Percentiles rank a stretch among this genome's conserved stretches.
These are phyloP conservation scores for Epinephelus malabaricus DNA, from an alignment of 2,797 vertebrate genomes.

Conservation along the genomic window DNA sequence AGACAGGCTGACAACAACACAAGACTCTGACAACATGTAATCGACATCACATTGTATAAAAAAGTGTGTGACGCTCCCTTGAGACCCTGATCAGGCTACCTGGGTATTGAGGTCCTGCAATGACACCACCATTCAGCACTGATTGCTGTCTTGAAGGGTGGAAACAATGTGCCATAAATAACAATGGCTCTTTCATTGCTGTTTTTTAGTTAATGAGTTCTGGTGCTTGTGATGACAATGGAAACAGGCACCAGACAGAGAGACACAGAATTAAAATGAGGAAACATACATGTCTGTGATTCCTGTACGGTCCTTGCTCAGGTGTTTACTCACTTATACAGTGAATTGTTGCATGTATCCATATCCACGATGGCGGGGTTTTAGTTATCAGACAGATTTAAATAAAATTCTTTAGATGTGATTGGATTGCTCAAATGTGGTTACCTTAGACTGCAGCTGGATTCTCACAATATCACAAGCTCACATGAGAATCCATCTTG, in stretches of 20 bases:
- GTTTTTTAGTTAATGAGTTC: background rate
- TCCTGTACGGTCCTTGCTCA: background rate
- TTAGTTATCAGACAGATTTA: background rate
- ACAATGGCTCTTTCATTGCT: background rate
- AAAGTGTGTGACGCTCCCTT: background rate
- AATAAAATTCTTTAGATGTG: background rate
- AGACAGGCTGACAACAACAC: too few species aligned
- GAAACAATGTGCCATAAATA: background rate
- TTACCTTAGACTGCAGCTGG: too few species aligned
- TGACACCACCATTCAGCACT: background rate
- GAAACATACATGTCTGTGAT: background rate
- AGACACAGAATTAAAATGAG: too few species aligned
- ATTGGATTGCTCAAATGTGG: background rate
- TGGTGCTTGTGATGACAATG: too few species aligned
- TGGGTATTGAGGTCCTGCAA: background rate
- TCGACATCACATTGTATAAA: background rate
- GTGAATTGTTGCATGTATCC: background rate
- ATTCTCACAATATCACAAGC: too few species aligned
- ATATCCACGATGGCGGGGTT: too few species aligned
- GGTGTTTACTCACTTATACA: too few species aligned
- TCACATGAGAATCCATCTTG: too few species aligned
- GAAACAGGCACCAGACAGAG: too few species aligned
- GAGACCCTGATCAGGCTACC: background rate
- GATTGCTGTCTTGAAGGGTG: background rate
- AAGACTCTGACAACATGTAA: background rate